A percentile compares a stretch with the other conserved stretches of the same genome.
Conservation (phyloP, 2,797 vertebrate genomes). For the Pseudochaenichthys georgianus region DNA sequence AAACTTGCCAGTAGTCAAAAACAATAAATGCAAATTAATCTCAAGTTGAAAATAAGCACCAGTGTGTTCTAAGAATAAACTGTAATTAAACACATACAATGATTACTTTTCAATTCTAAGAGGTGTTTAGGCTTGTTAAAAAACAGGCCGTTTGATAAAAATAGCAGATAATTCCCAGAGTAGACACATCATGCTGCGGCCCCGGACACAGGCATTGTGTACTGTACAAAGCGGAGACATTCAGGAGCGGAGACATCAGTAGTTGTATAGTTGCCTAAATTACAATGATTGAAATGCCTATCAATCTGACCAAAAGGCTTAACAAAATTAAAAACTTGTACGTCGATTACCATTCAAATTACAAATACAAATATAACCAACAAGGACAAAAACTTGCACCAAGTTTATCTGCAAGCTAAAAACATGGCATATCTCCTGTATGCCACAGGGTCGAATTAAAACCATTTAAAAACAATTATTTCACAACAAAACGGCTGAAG, state of each 20-base stretch:
- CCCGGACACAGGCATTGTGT: slow-evolving; percentile 92
- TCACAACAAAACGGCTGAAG: slow-evolving; percentile 20
- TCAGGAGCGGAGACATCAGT: slow-evolving; percentile 81
- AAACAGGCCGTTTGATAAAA: slow-evolving; percentile 91
- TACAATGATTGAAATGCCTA: slow-evolving; percentile 56
- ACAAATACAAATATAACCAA: slow-evolving; percentile 56
- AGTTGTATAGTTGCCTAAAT: slow-evolving; percentile 56
- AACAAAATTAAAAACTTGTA: slow-evolving; percentile 32
- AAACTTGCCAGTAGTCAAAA: slow-evolving; percentile 87
- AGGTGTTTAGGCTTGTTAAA: slow-evolving; percentile 53
- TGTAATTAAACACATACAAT: slow-evolving; percentile 83
- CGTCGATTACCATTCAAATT: slow-evolving; percentile 34
- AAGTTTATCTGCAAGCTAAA: slow-evolving; percentile 10
- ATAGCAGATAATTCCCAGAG: slow-evolving; percentile 92
- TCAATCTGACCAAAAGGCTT: slow-evolving; percentile 29
- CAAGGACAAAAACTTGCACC: slow-evolving; percentile 41
- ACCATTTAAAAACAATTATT: slow-evolving; percentile 12
- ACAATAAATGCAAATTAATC: slow-evolving; percentile 56
- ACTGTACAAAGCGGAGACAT: slow-evolving; percentile 86
- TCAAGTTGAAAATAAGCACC: slow-evolving; percentile 89
- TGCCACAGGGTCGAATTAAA: slow-evolving; percentile 29
- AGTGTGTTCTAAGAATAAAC: slow-evolving; percentile 87
- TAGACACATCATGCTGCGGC: slow-evolving; percentile 86
- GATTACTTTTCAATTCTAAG: slow-evolving; percentile 83
- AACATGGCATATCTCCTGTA: slow-evolving; percentile 51